Conservation (phyloP, 2,113 vertebrate genomes). For the Calidris pygmaea region DNA sequence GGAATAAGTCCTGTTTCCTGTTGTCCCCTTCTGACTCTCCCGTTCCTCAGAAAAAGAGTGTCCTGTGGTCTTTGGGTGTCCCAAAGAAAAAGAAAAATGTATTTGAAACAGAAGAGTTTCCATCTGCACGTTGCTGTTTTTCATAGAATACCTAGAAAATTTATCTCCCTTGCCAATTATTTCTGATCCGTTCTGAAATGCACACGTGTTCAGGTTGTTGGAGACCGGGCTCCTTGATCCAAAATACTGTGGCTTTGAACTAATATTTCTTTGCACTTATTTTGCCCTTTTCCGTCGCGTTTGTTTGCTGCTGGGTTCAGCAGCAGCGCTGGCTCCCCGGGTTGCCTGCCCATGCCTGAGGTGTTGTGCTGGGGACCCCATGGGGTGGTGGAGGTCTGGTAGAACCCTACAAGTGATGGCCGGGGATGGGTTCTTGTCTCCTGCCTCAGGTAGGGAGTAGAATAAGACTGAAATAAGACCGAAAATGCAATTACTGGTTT, state of each 20-base stretch:
- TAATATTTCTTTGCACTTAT: background rate
- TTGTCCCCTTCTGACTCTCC: background rate
- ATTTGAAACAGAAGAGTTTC: background rate
- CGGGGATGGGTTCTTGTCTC: accelerated
- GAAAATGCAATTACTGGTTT: accelerated
- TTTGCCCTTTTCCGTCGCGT: background rate
- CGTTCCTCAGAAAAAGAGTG: background rate
- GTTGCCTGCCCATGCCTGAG: background rate
- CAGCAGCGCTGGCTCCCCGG: accelerated
- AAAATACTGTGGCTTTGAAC: background rate
- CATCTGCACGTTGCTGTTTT: accelerated
- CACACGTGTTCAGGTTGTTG: accelerated
- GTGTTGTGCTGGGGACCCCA: background rate
- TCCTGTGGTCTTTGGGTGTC: background rate
- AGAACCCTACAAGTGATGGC: accelerated
- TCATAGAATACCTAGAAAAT: background rate
- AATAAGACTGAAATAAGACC: background rate
- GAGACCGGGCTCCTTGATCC: background rate
- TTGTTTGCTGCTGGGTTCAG: background rate
- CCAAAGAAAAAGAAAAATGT: background rate
- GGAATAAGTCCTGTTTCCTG: background rate
- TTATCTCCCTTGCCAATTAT: background rate
- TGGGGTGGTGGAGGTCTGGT: accelerated
- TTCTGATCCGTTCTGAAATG: background rate
- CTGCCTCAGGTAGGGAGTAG: background rate